Base-by-base conservation (phyloP, 2,113 vertebrate species). In the Lasiurus cinereus region DNA sequence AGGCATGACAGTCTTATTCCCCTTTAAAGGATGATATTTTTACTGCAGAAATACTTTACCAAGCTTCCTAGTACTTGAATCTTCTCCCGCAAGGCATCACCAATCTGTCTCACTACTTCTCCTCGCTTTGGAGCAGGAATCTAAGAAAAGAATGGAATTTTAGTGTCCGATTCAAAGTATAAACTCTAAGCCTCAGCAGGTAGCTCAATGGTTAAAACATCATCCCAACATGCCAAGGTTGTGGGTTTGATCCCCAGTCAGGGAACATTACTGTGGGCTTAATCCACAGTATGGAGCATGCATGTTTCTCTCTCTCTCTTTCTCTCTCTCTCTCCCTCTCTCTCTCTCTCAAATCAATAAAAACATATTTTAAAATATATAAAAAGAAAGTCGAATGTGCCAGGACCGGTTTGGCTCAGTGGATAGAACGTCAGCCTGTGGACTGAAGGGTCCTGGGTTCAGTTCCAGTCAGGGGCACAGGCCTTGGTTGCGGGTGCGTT, bases 51-150 rank as follows among this genome's bases (percentile, higher is more conserved):
- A 95, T 43, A 96, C 43, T 94, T 98, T 98, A 99, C 99, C 98
- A 99, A 96, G 91, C 98, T 99, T 95, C 99, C 99, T 0, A 99
- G 98, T 83, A 98, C 97, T 95, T 99, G 99, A 69, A 99, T 99
- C 98, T 99, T 99, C 96, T 99, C 98, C 95, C 99, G 98, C 46
- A 99, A 97, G 15, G 99, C 99, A 95, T 99, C 99, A 8, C 99
- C 99, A 94, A 99, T 99, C 98, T 99, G 99, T 91, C 99, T 98
- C 78, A 99, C 99, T 77, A 99, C 98, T 98, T 99, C 99, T 88
- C 99, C 99, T 98, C 99, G 98, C 95, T 99, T 99, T 1, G 99
- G 99, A 86, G 99, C 99, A 22, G 99, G 99, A 97, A 99, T 96
- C 99, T 99, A 97, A 19, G 83, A 11, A 95, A 98, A 96, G 14